Percentiles rank a stretch among this genome's conserved stretches.
Conservation (phyloP, 2,113 vertebrate genomes). For the Choloepus hoffmanni region DNA sequence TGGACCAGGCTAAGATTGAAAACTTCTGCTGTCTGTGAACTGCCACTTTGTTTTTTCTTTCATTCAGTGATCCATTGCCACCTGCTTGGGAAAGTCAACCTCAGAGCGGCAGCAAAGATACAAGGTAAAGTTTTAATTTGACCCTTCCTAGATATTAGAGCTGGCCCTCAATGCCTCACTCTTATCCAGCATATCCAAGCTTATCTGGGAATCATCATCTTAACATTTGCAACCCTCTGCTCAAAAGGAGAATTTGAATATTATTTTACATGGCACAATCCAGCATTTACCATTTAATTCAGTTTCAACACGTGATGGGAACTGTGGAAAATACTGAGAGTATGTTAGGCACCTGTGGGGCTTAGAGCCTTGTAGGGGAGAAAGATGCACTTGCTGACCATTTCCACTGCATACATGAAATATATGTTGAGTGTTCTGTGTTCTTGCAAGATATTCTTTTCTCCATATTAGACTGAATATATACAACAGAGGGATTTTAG, state of each 20-base stretch:
- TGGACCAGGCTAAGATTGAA: slow-evolving; percentile 59
- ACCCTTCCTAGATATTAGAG: neutral
- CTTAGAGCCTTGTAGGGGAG: neutral
- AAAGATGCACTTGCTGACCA: neutral
- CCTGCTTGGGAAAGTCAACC: slow-evolving; percentile 65
- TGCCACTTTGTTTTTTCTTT: slow-evolving; percentile 51
- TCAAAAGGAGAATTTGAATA: slow-evolving; percentile 31
- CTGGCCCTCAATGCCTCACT: neutral
- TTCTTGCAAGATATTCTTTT: neutral
- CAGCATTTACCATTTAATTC: slow-evolving; percentile 27
- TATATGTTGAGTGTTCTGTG: neutral
- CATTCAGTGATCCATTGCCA: slow-evolving; percentile 41
- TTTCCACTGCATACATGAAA: neutral
- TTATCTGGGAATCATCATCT: neutral
- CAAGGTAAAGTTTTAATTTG: neutral
- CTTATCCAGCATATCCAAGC: neutral
- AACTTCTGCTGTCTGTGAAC: slow-evolving; percentile 58
- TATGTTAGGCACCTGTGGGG: neutral
- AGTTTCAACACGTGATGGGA: neutral
- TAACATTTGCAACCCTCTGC: neutral
- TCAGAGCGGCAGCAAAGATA: neutral
- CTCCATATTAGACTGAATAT: neutral
- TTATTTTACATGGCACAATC: neutral
- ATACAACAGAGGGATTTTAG: neutral
- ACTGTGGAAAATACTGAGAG: neutral